Evolutionary conservation across 1,140 invertebrate species (phyloP).

Genomic region (Meteorus sp.): DNA sequence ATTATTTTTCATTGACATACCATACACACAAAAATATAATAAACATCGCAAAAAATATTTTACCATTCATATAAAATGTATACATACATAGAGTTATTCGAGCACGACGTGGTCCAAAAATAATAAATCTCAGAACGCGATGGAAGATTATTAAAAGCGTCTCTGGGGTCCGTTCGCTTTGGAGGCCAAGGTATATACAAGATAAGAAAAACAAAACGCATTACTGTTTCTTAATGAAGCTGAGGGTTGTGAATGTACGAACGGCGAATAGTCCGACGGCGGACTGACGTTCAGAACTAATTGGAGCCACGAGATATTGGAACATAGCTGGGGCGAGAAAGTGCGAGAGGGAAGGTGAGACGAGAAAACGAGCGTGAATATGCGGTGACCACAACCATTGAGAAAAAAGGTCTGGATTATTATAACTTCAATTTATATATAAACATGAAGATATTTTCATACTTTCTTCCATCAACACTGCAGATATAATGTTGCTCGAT

Average conservation of each 20-base stretch:
- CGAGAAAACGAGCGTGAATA: conserved; percentile 16
- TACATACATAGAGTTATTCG: conserved; percentile 46
- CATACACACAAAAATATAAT: too few species aligned
- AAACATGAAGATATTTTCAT: neutral
- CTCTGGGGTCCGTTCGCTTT: conserved; percentile 20
- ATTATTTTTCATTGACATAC: too few species aligned
- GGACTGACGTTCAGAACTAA: conserved; percentile 48
- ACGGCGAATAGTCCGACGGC: conserved; percentile 29
- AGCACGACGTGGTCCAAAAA: conserved; percentile 53
- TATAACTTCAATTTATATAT: neutral
- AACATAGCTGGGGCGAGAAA: conserved; percentile 19
- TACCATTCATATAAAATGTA: too few species aligned
- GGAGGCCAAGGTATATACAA: conserved; percentile 22
- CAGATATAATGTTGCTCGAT: too few species aligned
- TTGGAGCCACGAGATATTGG: conserved; percentile 53
- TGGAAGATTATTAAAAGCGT: conserved; percentile 57
- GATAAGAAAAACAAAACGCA: conserved; percentile 56
- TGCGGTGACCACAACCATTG: conserved; percentile 10
- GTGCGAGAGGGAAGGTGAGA: conserved; percentile 24
- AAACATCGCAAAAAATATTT: too few species aligned
- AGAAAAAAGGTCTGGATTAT: neutral
- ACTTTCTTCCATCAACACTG: too few species aligned
- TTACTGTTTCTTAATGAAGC: conserved; percentile 60
- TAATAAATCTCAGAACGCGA: conserved; percentile 58
- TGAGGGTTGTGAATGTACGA: conserved; percentile 39